These are phyloP conservation scores for Neelides folsomi DNA, from an alignment of 2,888 invertebrate species.

Conservation along the genomic window DNA sequence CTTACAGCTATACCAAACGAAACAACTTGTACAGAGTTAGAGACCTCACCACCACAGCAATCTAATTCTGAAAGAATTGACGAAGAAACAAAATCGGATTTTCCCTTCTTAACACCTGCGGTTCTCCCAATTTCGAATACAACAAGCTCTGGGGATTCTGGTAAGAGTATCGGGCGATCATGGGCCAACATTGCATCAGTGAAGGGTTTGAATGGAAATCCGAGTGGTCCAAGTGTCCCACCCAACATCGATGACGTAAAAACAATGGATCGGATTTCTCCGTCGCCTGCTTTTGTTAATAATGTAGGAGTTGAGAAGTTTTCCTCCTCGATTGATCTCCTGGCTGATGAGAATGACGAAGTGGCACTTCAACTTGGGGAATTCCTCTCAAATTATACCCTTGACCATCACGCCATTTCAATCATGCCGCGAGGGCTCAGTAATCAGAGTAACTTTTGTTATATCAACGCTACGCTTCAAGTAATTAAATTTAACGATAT, in stretches of 20 bases:
- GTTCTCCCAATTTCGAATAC: too few species aligned
- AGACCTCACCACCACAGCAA: too few species aligned
- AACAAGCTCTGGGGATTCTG: neutral
- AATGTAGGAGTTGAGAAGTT: conserved; percentile 13
- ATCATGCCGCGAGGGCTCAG: conserved; percentile 79
- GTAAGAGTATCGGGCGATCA: conserved; percentile 13
- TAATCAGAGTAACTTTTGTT: conserved; percentile 91
- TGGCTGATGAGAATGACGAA: conserved; percentile 28
- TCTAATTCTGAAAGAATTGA: too few species aligned
- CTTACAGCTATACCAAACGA: neutral
- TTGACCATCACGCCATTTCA: conserved; percentile 65
- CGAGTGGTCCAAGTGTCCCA: neutral
- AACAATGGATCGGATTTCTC: too few species aligned
- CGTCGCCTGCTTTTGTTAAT: conserved; percentile 5
- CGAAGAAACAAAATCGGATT: too few species aligned
- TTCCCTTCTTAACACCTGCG: too few species aligned
- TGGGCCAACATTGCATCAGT: conserved; percentile 31
- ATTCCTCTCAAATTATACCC: conserved; percentile 57
- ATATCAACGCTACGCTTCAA: conserved; percentile 77
- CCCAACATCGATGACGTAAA: neutral
- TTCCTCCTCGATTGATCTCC: neutral
- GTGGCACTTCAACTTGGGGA: conserved; percentile 45
- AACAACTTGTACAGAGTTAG: too few species aligned
- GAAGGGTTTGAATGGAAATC: conserved; percentile 10
- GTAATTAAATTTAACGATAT: conserved; percentile 20